phyloP scores from a whole-genome alignment of 2,113 vertebrate genomes.

The Lanius ludovicianus region DNA sequence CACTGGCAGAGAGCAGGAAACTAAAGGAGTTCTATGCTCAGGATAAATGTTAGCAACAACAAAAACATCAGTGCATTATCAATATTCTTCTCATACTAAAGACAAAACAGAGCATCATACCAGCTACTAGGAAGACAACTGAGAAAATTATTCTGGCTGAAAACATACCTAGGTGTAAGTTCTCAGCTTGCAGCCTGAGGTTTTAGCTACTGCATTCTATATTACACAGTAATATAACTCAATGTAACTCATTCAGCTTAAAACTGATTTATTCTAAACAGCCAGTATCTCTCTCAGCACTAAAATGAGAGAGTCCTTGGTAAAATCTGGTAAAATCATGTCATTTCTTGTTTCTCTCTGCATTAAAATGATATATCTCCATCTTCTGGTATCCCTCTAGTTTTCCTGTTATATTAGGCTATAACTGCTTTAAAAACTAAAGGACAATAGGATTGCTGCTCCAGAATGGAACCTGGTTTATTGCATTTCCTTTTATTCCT shows the following conservation, averaged over 20 bases:
- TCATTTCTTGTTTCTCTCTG: background rate
- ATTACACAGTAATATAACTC: background rate
- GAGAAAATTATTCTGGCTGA: background rate
- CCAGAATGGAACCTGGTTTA: background rate
- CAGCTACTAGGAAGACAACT: background rate
- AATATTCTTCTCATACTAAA: background rate
- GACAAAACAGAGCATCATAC: background rate
- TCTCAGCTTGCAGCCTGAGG: background rate
- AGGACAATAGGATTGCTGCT: background rate
- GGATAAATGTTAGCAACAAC: background rate
- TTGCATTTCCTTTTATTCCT: background rate
- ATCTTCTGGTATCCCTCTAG: background rate
- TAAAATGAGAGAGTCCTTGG: background rate
- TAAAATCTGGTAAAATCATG: background rate
- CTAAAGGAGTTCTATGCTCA: background rate
- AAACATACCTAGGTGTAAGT: background rate
- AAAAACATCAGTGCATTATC: background rate
- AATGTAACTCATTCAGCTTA: background rate
- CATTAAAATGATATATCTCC: background rate
- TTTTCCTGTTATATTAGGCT: background rate
- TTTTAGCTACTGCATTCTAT: background rate
- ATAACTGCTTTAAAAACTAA: background rate
- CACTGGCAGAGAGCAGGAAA: accelerated
- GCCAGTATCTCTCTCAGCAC: background rate
- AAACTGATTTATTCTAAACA: background rate